Conservation (phyloP, 2,797 vertebrate genomes). For the Botia kubotai region DNA sequence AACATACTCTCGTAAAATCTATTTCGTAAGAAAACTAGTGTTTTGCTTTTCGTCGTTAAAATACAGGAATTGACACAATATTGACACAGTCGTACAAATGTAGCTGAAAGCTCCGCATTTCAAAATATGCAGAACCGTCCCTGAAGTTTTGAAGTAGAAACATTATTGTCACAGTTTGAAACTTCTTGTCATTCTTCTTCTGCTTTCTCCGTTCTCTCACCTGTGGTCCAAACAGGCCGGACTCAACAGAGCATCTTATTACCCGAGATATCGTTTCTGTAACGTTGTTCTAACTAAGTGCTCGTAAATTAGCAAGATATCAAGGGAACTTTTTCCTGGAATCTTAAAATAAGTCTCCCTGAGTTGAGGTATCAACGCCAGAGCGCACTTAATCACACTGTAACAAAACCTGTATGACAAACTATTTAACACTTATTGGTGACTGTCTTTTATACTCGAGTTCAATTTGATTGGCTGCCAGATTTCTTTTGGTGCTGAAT, state of each 20-base stretch:
- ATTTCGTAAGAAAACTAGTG: conserved; percentile 89
- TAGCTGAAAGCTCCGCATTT: conserved; percentile 78
- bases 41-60: conserved; percentile 87
- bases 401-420: conserved; percentile 2
- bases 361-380: conserved; percentile 68
- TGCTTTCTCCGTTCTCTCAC: conserved; percentile 63
- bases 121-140: conserved; percentile 79
- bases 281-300: conserved; percentile 82
- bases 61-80: conserved; percentile 88
- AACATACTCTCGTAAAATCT: conserved; percentile 79
- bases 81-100: conserved; percentile 81
- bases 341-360: conserved; percentile 66
- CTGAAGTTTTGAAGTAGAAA: conserved; percentile 85
- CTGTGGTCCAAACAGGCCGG: conserved; percentile 44
- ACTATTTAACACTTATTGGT: not conserved
- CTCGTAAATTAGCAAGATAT: conserved; percentile 74
- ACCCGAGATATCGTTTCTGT: conserved; percentile 83
- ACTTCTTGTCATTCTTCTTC: conserved; percentile 67
- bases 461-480: not conserved
- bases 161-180: conserved; percentile 84
- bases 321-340: conserved; percentile 79
- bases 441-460: not conserved
- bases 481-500: conserved; percentile 14
- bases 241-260: conserved; percentile 67
- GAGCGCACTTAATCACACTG: conserved; percentile 12